phyloP scores from a whole-genome alignment of 2,113 vertebrate species.

The Xyliphius kryptos region DNA sequence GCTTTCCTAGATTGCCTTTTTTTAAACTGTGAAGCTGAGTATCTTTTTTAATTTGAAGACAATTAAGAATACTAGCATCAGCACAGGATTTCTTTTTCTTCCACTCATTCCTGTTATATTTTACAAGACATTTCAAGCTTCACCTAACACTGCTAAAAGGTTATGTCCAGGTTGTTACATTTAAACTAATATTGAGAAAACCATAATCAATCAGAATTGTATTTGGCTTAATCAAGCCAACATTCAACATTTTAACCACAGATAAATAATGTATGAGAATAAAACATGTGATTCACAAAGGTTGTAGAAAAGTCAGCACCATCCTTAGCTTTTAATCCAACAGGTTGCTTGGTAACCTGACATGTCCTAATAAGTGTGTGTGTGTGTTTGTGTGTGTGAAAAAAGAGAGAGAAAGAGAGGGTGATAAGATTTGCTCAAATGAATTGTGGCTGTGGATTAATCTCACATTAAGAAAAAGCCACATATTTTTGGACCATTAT shows the following conservation, averaged over 20 bases:
- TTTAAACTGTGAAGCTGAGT: not conserved
- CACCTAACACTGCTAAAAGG: constrained; percentile 6
- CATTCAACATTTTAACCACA: not conserved
- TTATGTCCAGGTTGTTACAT: not conserved
- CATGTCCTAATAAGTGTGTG: too few species aligned
- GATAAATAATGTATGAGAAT: not conserved
- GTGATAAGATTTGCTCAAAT: not conserved
- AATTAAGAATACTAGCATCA: not conserved
- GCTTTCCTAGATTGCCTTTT: not conserved
- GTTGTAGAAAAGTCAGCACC: constrained; percentile 7
- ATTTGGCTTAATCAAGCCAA: not conserved
- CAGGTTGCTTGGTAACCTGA: constrained; percentile 38
- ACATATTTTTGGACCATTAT: not conserved
- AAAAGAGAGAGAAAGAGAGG: not conserved
- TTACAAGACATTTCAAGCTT: not conserved
- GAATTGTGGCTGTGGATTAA: constrained; percentile 19
- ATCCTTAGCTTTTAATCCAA: constrained; percentile 18
- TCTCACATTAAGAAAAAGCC: constrained; percentile 6
- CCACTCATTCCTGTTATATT: not conserved
- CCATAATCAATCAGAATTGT: not conserved
- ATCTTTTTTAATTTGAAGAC: not conserved
- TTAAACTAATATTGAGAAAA: not conserved
- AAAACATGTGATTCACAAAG: not conserved
- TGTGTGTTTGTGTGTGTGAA: too few species aligned
- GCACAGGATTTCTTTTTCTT: too few species aligned